These are phyloP conservation scores for Lytechinus variegatus DNA, from an alignment of 35 echinoderm and acorn worm genomes.

Conservation along the genomic window DNA sequence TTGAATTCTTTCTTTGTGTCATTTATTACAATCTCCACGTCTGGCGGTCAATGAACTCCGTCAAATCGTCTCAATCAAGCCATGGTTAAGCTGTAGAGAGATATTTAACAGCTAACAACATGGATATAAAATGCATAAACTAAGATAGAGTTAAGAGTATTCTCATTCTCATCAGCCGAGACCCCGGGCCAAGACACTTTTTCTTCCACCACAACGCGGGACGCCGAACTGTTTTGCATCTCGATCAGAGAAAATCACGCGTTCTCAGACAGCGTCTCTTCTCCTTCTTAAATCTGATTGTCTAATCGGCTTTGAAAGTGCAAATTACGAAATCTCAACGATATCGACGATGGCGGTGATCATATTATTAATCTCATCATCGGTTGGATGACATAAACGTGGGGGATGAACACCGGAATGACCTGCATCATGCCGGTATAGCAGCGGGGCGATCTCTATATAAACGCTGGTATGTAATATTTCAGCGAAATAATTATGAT, in stretches of 20 bases:
- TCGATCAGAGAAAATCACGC: neutral
- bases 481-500: neutral
- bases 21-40: too few species aligned
- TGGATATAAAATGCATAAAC: too few species aligned
- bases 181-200: neutral
- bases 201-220: neutral
- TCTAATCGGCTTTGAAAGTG: conserved; percentile 10
- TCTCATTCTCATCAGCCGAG: too few species aligned
- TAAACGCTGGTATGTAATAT: neutral
- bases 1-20: too few species aligned
- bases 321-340: neutral
- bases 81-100: neutral
- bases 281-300: neutral
- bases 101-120: neutral
- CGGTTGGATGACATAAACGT: neutral
- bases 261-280: neutral
- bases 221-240: too few species aligned
- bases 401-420: neutral
- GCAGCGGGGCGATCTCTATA: neutral
- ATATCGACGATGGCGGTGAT: neutral
- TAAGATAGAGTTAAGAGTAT: too few species aligned
- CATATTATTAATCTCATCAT: conserved; percentile 4
- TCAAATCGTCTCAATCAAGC: neutral
- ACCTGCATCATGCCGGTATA: neutral
- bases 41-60: neutral